Base-by-base conservation (phyloP, 2,888 invertebrate genomes). In the Ariolimax columbianus region DNA sequence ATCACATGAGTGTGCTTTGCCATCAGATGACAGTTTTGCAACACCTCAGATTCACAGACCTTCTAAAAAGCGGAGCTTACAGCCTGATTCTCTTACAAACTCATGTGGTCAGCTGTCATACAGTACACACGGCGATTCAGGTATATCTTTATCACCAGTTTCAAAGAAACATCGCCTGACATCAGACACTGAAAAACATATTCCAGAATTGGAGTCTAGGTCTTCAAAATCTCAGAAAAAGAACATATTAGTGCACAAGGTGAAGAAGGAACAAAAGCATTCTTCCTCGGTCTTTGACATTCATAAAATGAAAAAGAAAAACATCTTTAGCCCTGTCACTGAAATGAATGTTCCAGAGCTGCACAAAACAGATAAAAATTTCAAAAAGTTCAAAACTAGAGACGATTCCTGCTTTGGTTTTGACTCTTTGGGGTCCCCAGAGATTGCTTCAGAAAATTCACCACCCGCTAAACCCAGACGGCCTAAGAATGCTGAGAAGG, bases 381-480 rank as follows among this genome's bases (percentile, higher is more conserved):
- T 36, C 14, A 72, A 36, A 73, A 55, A 59, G 55, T 17, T 2
- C 6, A 51, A 83, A 66, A 77, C 26, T 26, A 17, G 19, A 40
- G 43, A 78, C 11, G 75, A 70, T 70, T 83, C 83, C 14, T 83
- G 78, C 38, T 83, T 83, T 78, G 83, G 83, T 7, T 83, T 83
- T 70, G 70, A 77, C n/a, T 78, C 72, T 3, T 59, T 82, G 38
- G 59, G 40, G 38, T 73, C 82, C 17, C 79, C 79, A 33, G 26
- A 30, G 1, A 36, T 19, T n/a, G 55, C 79, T 43, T 40, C 79
- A 68, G 79, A 66, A 68, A 79, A 79, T 43, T 68, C 68, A 70
- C 81, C 81, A 3, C 72, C 72, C 23, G 51, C 72, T 23, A 38
- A 30, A 82, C n/a, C 75, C 30, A 75, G 59, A 47, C 30, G 38